Conservation (phyloP, 1,140 invertebrate genomes). For the Euwallacea fornicatus region DNA sequence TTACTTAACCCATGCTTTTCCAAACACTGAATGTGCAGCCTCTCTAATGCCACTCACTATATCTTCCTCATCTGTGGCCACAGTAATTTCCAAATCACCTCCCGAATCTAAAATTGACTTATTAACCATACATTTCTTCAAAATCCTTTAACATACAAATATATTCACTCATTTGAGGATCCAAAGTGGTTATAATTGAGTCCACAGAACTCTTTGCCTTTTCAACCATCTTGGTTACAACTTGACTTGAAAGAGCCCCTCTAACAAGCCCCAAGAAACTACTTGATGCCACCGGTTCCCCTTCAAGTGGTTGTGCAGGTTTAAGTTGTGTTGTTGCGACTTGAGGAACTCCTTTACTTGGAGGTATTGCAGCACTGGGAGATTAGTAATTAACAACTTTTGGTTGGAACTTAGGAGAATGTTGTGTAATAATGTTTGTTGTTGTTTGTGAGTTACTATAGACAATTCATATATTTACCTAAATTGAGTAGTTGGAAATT, state of each 20-base stretch:
- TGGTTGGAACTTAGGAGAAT: neutral
- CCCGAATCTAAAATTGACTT: conserved; percentile 67
- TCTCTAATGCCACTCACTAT: conserved; percentile 79
- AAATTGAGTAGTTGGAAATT: conserved; percentile 49
- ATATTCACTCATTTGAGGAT: conserved; percentile 89
- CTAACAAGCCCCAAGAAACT: conserved; percentile 62
- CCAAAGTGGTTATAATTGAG: conserved; percentile 83
- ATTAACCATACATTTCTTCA: neutral
- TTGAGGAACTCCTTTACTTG: conserved; percentile 57
- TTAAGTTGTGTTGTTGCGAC: conserved; percentile 49
- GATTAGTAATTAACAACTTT: conserved; percentile 5
- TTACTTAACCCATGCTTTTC: conserved; percentile 75
- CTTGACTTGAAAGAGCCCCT: conserved; percentile 59
- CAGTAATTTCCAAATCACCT: conserved; percentile 73
- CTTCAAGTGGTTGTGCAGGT: conserved; percentile 50
- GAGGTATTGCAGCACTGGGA: conserved; percentile 60
- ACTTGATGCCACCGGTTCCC: conserved; percentile 54
- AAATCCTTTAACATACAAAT: conserved; percentile 63
- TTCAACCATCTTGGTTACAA: conserved; percentile 66
- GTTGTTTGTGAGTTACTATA: too few relatives aligned
- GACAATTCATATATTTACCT: too few relatives aligned
- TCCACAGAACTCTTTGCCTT: conserved; percentile 84
- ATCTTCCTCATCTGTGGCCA: conserved; percentile 76
- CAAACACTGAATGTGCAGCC: conserved; percentile 80
- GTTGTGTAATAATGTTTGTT: conserved; percentile 1